A percentile compares a stretch with the other conserved stretches of the same genome.
Conservation (phyloP, 2,113 vertebrate species). For the Diadophis punctatus region DNA sequence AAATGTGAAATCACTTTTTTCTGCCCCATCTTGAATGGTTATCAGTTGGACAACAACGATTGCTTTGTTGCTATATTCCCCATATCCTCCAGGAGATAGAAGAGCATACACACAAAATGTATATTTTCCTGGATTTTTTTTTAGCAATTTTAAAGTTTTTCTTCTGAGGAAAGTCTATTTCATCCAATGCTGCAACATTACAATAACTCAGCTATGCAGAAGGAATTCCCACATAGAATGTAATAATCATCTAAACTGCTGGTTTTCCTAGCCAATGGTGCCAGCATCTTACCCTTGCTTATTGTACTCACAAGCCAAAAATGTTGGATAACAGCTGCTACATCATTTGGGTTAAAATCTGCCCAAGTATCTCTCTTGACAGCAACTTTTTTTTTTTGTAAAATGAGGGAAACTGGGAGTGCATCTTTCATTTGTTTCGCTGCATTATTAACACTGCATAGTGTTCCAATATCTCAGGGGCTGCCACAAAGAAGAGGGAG, state of each 20-base stretch:
- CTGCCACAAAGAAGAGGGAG: no score
- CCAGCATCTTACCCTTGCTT: not conserved
- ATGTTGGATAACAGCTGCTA: not conserved
- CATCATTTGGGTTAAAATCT: not conserved
- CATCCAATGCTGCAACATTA: not conserved
- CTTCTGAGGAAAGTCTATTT: not conserved
- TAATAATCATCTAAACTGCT: not conserved
- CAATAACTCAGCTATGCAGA: not conserved
- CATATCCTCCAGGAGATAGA: not conserved
- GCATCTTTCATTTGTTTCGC: not conserved
- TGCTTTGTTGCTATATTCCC: not conserved
- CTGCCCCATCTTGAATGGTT: no score
- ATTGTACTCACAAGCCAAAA: not conserved
- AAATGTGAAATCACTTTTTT: not conserved
- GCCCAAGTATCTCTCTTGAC: not conserved
- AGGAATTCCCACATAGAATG: not conserved
- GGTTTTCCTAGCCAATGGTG: not conserved
- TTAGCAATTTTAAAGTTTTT: not conserved
- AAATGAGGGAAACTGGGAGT: not conserved
- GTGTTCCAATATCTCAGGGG: no score
- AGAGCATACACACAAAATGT: not conserved
- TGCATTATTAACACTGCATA: not conserved
- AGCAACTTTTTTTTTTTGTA: not conserved
- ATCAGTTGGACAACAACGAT: not conserved
- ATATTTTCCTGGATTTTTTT: not conserved